Percentiles rank a stretch among this genome's conserved stretches.
phyloP scores from a whole-genome alignment of 2,797 vertebrate species.

The Erpetoichthys calabaricus region DNA sequence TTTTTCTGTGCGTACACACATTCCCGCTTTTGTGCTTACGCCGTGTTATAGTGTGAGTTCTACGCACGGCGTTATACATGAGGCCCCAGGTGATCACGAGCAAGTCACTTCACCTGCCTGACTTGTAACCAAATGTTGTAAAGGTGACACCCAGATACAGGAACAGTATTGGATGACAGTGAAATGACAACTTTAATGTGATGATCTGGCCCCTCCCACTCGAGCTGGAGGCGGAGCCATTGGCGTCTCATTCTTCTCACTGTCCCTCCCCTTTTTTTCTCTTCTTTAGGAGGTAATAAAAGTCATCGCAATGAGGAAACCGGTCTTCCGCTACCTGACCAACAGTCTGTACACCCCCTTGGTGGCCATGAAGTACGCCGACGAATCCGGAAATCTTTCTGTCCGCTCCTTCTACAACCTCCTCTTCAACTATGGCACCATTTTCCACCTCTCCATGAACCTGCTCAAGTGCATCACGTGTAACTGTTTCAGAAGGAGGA shows the following conservation, averaged over 20 bases:
- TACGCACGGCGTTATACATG: too few relatives aligned
- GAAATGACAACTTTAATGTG: too few relatives aligned
- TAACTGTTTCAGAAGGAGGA: conserved; percentile 58
- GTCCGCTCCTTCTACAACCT: conserved; percentile 64
- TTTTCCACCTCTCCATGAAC: conserved; percentile 66
- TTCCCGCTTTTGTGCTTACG: too few relatives aligned
- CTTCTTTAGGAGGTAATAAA: conserved; percentile 58
- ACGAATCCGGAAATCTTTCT: conserved; percentile 70
- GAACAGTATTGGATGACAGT: too few relatives aligned
- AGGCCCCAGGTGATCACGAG: too few relatives aligned
- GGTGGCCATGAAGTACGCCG: conserved; percentile 65
- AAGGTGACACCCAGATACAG: too few relatives aligned
- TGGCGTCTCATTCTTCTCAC: neutral
- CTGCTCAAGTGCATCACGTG: conserved; percentile 71
- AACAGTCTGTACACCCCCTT: conserved; percentile 71
- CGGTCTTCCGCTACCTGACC: conserved; percentile 73
- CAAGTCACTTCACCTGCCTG: too few relatives aligned
- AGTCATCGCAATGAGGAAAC: conserved; percentile 58
- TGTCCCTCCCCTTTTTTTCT: neutral
- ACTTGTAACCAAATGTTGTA: too few relatives aligned
- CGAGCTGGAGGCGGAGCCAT: too few relatives aligned
- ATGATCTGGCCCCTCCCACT: too few relatives aligned
- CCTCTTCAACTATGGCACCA: conserved; percentile 67
- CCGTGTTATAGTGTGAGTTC: too few relatives aligned
- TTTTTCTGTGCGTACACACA: too few relatives aligned